Evolutionary conservation across 2,888 invertebrate species (phyloP), one percentile per base, ranked within the genome.

Genomic region (Sinelater perroti): DNA sequence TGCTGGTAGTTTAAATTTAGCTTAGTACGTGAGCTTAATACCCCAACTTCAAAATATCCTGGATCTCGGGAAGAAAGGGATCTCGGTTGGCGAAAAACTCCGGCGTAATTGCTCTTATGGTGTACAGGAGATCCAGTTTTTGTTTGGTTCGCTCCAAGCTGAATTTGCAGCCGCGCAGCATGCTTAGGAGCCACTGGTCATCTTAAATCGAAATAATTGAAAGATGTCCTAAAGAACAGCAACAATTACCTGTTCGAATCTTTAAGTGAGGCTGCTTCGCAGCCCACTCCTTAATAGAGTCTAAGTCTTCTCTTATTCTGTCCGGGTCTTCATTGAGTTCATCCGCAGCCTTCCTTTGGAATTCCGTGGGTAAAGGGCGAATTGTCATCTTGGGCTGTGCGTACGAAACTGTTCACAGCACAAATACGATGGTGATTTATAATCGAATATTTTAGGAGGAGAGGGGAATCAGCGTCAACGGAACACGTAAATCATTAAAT

Each of bases 61-160:
- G 68, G 11, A 72, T 55, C 56, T 71, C 68, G 1, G 70, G 61
- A 14, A 63, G 38, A 13, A 62, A 56, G 1, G 83, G 82, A 70
- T 84, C 82, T 64, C 82, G 76, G 57, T 80, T 70, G 5, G 77
- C 76, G 64, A 83, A 83, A 61, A 85, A 78, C 64, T 87, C 86
- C 1, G 87, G 85, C 1, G 84, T 78, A 20, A 82, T 75, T 2
- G 80, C 79, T 61, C 83, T 82, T 69, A 82, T 71, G 4, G 83
- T 83, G 67, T 85, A 85, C 66, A 81, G 85, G 75, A 82, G 81
- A 60, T 85, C 83, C 24, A 84, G 64, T 65, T 84, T 84, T 63
- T 81, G 77, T 70, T 84, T 83, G 30, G 80, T 79, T 60, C 80
- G 76, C 66, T 83, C 82, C 31, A 83, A 67, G 51, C 83, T 82